Base-by-base conservation (phyloP, 2,888 invertebrate genomes). In the Creontiades dilutus region DNA sequence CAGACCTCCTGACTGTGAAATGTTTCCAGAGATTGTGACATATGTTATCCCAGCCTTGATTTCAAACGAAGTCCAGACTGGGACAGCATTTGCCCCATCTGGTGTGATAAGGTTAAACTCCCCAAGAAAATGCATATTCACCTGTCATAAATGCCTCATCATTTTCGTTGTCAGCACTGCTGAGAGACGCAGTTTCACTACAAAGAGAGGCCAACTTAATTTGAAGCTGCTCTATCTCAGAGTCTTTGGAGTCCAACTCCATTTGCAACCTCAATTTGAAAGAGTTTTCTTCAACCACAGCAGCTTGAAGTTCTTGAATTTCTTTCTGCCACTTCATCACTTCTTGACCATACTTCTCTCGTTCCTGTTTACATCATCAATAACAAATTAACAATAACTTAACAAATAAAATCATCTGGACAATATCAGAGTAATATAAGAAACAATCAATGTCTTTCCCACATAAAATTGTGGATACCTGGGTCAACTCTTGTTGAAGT, bases 241-340 rank as follows among this genome's bases (percentile, higher is more conserved):
- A 97, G 93, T 99, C 99, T 93, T 99, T 99, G 93, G 98, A 97
- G 94, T 99, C 99, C 91, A 98, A 95, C 94, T 99, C 99, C 98
- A 99, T 99, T 93, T 98, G 97, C 90, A 98, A 95, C 91, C 97
- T 95, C 92, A 96, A 94, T 92, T 95, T 96, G 13, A 95, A 94
- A 92, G 96, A 95, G 93, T 96, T 96, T 93, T 98, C 98, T 93
- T 97, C 97, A 91, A 95, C 95, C 82, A 97, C 94, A 93, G 97
- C 96, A 91, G 97, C 96, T 94, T 98, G 94, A 90, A 95, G 94
- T 93, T 99, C 99, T 93, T 97, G 97, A 92, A 97, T 93, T 93
- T 97, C 97, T 91, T 97, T 96, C 93, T 97, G 96, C 94, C 96
- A 96, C 93, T 97, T 97, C 92, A 96, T 95, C 90, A 96, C 95